These are phyloP conservation scores for Tichodroma muraria DNA, from an alignment of 2,113 vertebrate genomes.

Conservation along the genomic window DNA sequence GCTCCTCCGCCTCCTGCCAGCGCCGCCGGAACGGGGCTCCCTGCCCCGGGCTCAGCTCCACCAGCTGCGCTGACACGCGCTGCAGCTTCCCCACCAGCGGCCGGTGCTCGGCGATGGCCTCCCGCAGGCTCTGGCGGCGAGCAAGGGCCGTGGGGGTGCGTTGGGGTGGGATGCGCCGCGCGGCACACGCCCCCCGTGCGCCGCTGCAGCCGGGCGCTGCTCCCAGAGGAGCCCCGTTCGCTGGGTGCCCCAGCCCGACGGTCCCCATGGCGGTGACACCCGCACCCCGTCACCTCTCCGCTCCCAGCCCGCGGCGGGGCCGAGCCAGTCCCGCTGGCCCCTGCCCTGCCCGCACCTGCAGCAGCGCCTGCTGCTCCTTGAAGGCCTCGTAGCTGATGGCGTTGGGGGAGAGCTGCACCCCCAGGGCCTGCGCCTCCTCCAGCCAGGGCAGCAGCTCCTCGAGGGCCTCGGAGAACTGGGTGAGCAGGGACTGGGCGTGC, in stretches of 20 bases:
- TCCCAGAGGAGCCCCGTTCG: too few relatives aligned
- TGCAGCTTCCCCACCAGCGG: too few relatives aligned
- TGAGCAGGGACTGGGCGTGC: constrained; percentile 78
- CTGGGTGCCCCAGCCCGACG: not conserved
- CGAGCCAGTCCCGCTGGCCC: fast-evolving
- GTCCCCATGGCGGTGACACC: fast-evolving
- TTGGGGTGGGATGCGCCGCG: too few relatives aligned
- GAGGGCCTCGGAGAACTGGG: constrained; percentile 76
- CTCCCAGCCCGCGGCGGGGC: fast-evolving
- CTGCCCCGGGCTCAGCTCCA: too few relatives aligned
- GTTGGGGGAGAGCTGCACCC: constrained; percentile 65
- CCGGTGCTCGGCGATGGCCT: too few relatives aligned
- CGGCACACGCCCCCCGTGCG: too few relatives aligned
- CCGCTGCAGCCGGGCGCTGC: too few relatives aligned
- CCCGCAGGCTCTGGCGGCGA: too few relatives aligned
- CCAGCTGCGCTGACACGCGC: too few relatives aligned
- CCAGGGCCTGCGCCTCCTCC: constrained; percentile 70
- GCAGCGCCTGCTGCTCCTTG: constrained; percentile 82
- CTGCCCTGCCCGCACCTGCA: constrained; percentile 72
- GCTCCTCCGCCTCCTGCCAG: too few relatives aligned
- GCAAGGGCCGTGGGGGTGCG: too few relatives aligned
- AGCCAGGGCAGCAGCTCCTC: constrained; percentile 83
- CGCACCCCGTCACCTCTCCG: fast-evolving
- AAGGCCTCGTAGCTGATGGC: constrained; percentile 75
- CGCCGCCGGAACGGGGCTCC: too few relatives aligned